Evolutionary conservation across 2,888 invertebrate genomes (phyloP).

Genomic region (Netelia virgata): DNA sequence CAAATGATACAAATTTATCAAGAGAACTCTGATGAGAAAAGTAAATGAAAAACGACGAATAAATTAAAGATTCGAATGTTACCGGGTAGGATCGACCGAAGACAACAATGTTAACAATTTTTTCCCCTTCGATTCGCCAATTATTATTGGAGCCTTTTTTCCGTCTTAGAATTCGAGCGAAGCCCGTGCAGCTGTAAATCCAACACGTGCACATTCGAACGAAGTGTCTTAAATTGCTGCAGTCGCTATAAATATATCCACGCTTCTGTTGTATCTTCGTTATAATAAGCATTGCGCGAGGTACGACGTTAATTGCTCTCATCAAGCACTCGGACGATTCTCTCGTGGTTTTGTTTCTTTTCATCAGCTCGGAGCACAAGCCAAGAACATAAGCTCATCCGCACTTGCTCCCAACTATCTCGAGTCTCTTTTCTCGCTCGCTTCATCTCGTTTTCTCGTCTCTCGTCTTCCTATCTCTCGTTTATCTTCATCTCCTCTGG

Average conservation of each 20-base stretch:
- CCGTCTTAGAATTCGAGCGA: too few relatives aligned
- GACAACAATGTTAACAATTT: too few relatives aligned
- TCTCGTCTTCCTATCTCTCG: conserved; percentile 42
- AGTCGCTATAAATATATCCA: conserved; percentile 40
- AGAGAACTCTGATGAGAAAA: too few relatives aligned
- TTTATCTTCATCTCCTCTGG: conserved; percentile 38
- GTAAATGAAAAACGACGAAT: too few relatives aligned
- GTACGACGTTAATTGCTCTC: conserved; percentile 69
- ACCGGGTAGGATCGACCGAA: too few relatives aligned
- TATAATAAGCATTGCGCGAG: conserved; percentile 63
- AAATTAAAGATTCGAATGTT: too few relatives aligned
- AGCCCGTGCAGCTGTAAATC: too few relatives aligned
- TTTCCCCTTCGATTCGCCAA: too few relatives aligned
- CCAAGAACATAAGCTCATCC: neutral
- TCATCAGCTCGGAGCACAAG: conserved; percentile 10
- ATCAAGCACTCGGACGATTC: conserved; percentile 64
- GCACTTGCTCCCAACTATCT: conserved; percentile 47
- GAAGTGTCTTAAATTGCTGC: conserved; percentile 40
- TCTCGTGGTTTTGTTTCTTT: conserved; percentile 39
- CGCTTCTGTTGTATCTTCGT: conserved; percentile 40
- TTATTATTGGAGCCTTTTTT: too few relatives aligned
- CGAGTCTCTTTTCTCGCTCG: conserved; percentile 11
- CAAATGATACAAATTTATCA: too few relatives aligned
- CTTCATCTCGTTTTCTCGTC: conserved; percentile 36
- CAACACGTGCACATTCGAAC: neutral